Evolutionary conservation across 2,888 invertebrate species (phyloP).

Genomic region (Aplocera efformata): DNA sequence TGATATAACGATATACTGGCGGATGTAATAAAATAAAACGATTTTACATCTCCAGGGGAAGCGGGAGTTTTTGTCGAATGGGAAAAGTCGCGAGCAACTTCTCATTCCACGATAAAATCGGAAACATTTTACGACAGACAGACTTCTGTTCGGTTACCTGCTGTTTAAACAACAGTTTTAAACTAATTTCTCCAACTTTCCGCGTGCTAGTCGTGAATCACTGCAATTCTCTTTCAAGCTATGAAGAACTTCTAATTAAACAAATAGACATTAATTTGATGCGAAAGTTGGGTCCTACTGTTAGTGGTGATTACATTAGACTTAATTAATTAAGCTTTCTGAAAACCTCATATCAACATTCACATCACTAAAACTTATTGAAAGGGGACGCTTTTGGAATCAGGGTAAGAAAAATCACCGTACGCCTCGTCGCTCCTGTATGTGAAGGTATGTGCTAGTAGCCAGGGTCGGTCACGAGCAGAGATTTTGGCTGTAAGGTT

Average conservation of each 20-base stretch:
- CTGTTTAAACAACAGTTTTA: conserved; percentile 73
- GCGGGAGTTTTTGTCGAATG: conserved; percentile 77
- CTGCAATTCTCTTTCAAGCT: conserved; percentile 9
- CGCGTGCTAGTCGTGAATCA: conserved; percentile 36
- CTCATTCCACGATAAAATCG: conserved; percentile 78
- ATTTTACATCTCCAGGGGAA: conserved; percentile 78
- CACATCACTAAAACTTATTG: not conserved
- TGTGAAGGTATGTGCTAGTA: conserved; percentile 12
- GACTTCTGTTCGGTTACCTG: conserved; percentile 77
- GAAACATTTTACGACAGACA: conserved; percentile 78
- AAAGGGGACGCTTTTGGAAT: not conserved
- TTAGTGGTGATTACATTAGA: conserved; percentile 5
- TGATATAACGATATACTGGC: conserved; percentile 74
- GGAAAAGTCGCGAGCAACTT: conserved; percentile 77
- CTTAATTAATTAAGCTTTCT: conserved; percentile 5
- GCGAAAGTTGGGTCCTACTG: conserved; percentile 1
- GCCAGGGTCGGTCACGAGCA: conserved; percentile 20
- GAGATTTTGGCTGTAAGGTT: conserved; percentile 44
- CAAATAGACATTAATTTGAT: conserved; percentile 4
- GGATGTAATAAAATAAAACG: conserved; percentile 81
- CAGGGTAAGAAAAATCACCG: conserved; percentile 4
- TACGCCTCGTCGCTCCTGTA: not conserved
- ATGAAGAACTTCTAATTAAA: not conserved
- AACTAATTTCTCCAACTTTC: conserved; percentile 47
- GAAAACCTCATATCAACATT: conserved; percentile 3